Evolutionary conservation across 2,888 invertebrate species (phyloP).

Genomic region (Tachina grossa): DNA sequence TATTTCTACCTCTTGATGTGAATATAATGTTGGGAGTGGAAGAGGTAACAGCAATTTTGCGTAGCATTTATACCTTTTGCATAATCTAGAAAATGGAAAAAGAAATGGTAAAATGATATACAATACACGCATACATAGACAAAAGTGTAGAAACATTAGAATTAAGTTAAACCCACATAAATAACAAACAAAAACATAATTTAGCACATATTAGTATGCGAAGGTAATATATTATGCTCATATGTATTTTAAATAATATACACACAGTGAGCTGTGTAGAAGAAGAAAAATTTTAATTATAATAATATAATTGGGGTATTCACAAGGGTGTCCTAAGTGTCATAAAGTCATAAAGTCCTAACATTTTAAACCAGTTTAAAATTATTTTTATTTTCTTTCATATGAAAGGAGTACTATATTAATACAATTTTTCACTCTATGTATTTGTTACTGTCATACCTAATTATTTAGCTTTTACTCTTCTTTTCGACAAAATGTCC

Average conservation of each 20-base stretch:
- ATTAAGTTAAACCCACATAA: background rate
- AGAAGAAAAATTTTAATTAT: too few relatives aligned
- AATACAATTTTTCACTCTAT: too few relatives aligned
- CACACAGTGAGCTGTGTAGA: background rate
- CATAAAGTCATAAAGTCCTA: too few relatives aligned
- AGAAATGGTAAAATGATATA: background rate
- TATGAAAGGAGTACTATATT: too few relatives aligned
- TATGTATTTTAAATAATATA: background rate
- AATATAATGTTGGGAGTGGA: background rate
- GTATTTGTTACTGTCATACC: too few relatives aligned
- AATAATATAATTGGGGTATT: too few relatives aligned
- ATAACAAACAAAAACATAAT: background rate
- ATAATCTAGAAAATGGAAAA: background rate
- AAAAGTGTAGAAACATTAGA: background rate
- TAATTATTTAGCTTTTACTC: too few relatives aligned
- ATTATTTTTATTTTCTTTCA: too few relatives aligned
- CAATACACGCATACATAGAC: background rate
- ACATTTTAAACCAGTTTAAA: too few relatives aligned
- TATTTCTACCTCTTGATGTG: background rate
- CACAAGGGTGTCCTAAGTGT: too few relatives aligned
- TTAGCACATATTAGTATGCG: background rate
- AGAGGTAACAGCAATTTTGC: background rate
- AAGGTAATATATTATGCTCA: background rate
- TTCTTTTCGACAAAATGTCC: too few relatives aligned
- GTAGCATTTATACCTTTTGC: background rate